Evolutionary conservation across 2,113 vertebrate genomes (phyloP), one percentile per base, ranked within the genome.

Genomic region (Chloropsis cyanopogon): DNA sequence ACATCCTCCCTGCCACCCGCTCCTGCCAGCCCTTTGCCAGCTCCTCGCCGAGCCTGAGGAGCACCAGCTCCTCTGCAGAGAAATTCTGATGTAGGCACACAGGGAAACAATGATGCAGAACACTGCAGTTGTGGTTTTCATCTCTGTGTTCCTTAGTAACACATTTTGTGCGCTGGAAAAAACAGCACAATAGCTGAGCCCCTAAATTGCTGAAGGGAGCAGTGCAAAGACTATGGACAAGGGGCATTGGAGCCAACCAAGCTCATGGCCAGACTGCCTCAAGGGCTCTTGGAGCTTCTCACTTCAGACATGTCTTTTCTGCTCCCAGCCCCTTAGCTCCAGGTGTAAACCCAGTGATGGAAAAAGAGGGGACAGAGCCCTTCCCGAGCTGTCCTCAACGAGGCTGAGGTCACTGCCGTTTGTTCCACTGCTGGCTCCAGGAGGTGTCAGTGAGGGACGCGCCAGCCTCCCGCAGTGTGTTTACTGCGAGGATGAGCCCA

Each of bases 131-230:
- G 44, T 19, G 79, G 54, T 21, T 86, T 89, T 86, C 28, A 42
- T 8, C 83, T 73, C 47, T 35, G 31, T 47, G 37, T 94, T 87
- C 47, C 92, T 70, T 84, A 78, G 77, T 94, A 93, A 89, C 88
- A 7, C 33, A 3, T 63, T 89, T 49, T 50, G n/a, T 17, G 18
- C n/a, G 50, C 78, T 87, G 78, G 59, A 89, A 91, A 82, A 59
- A 69, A 50, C 53, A 72, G 22, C 37, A 12, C 16, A 69, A 33
- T 0, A 4, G 20, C 70, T 68, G 70, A 79, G 46, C 14, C 33
- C 70, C 57, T 23, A 60, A 71, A 59, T 1, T 12, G 0, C 39
- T 80, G 41, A 39, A 41, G 35, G 39, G 18, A 79, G 19, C 35
- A 54, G 12, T 29, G 41, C 53, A 82, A 79, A 68, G 26, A 13